Percentiles rank a stretch among this genome's conserved stretches.
Conservation (phyloP, 2,113 vertebrate species). For the Rhagologus leucostigma region DNA sequence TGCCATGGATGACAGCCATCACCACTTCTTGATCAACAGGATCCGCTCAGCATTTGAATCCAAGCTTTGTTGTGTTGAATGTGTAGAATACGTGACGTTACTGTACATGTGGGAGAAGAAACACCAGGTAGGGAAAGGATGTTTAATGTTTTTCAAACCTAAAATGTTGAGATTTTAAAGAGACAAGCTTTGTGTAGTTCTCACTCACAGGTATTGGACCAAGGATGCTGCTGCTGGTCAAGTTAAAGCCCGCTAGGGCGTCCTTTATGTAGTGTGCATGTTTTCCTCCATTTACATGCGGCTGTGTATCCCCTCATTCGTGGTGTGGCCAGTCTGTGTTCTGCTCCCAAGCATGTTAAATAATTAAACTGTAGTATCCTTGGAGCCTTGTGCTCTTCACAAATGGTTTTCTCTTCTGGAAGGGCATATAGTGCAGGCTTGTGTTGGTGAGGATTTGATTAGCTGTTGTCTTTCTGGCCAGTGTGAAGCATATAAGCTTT, state of each 20-base stretch:
- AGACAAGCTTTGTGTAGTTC: neutral
- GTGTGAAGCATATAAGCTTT: neutral
- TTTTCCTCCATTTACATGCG: neutral
- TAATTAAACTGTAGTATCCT: neutral
- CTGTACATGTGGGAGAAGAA: slow-evolving; percentile 87
- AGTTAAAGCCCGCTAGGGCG: neutral
- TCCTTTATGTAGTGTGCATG: neutral
- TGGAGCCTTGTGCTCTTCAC: neutral
- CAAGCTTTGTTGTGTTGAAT: slow-evolving; percentile 81
- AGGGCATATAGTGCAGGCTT: neutral
- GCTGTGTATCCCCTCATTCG: neutral
- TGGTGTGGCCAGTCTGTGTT: neutral
- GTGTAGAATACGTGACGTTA: slow-evolving; percentile 85
- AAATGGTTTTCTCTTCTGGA: neutral
- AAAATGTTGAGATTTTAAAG: neutral
- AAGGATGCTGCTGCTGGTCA: neutral
- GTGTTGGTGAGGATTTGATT: neutral
- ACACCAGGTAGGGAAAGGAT: slow-evolving; percentile 78
- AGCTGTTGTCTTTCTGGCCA: neutral
- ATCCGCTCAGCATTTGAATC: slow-evolving; percentile 85
- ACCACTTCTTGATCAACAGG: slow-evolving; percentile 80
- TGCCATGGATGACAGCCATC: slow-evolving; percentile 89
- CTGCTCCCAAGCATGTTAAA: neutral
- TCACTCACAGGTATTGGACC: neutral
- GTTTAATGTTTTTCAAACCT: neutral